Evolutionary conservation across 2,797 vertebrate species (phyloP).

Genomic region (Amblyraja radiata): DNA sequence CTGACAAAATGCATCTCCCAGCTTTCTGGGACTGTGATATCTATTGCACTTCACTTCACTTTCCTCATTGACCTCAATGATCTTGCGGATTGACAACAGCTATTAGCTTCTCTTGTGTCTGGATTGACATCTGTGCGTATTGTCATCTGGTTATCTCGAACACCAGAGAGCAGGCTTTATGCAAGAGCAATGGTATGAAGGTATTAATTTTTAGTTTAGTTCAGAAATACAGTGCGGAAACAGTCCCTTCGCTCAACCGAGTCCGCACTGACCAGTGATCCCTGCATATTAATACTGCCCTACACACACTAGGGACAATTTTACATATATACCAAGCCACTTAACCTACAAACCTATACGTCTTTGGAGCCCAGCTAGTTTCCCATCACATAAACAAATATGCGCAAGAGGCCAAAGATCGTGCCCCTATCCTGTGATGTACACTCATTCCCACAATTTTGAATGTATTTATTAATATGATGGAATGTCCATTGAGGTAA

Average conservation of each 20-base stretch:
- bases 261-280: no score
- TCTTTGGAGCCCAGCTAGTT: not conserved
- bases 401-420: not conserved
- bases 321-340: no score
- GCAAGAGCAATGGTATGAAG: not conserved
- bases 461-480: not conserved
- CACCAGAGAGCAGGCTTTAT: not conserved
- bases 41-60: not conserved
- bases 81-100: not conserved
- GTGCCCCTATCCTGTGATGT: not conserved
- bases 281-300: no score
- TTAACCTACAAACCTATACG: no score
- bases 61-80: not conserved
- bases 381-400: not conserved
- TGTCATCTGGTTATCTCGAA: not conserved
- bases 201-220: not conserved
- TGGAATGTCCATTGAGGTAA: not conserved
- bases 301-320: no score
- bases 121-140: not conserved
- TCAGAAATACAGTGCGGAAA: no score
- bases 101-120: not conserved
- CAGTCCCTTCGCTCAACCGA: no score
- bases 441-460: not conserved
- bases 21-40: not conserved
- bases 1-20: not conserved